Base-by-base conservation (phyloP, 2,888 invertebrate species). In the Ganaspis brasiliensis region DNA sequence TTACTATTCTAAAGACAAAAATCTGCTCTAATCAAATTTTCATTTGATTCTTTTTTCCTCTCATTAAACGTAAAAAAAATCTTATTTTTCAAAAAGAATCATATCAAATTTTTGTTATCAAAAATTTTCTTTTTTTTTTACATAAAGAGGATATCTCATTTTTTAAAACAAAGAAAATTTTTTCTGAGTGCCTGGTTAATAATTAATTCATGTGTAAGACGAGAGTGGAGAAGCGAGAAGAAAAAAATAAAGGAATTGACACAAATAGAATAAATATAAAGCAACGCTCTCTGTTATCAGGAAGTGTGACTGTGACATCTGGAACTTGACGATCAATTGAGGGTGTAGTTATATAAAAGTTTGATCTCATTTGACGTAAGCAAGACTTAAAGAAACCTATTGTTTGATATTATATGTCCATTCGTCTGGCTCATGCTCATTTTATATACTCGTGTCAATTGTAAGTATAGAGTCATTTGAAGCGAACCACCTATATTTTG, bases 391-490 rank as follows among this genome's bases (percentile, higher is more conserved):
- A 52, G 52, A 52, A 40, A 35, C 31, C 35, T 37, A 37, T 61
- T 61, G 12, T 61, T 19, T 35, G 61, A 19, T 31, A 55, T 55
- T 26, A 26, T 57, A 16, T 35, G 35, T 24, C 26, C n/a, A 61
- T 37, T 61, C 35, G 35, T 10, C 1, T 37, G 6, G n/a, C 31
- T 59, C 59, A 59, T 59, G 31, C 26, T n/a, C 59, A 59, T 31
- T 59, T n/a, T n/a, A n/a, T n/a, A n/a, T 59, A 19, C 52, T 52
- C 52, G 52, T 52, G 61, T 37, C 61, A 61, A 61, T 37, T 61
- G 61, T 8, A 61, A 19, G 19, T 0, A 61, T 19, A 61, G 19
- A 35, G 3, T 19, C 35, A 35, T 19, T 16, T 31, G 31, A 61
- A 37, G 19, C 16, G 5, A 10, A 31, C 52, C n/a, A n/a, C n/a